phyloP scores from a whole-genome alignment of 2,797 vertebrate genomes.

The Telmatherina bonti region DNA sequence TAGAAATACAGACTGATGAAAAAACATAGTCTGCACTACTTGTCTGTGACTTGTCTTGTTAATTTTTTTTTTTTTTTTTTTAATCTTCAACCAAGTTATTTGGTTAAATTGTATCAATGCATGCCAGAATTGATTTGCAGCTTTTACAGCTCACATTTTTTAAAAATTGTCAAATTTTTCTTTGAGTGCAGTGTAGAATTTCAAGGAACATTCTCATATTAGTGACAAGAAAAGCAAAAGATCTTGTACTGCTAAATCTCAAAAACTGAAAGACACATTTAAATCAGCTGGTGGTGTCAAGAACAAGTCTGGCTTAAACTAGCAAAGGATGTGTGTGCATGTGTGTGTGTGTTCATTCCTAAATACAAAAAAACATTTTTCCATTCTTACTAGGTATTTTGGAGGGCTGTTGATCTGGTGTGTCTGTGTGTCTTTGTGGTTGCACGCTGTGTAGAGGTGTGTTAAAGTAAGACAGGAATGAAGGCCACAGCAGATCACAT shows the following conservation, averaged over 20 bases:
- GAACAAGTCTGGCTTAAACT: conserved; percentile 51
- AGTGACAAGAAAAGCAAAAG: no score
- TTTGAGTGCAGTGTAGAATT: no score
- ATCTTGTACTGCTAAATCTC: conserved; percentile 56
- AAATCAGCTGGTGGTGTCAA: conserved; percentile 55
- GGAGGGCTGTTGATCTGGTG: conserved; percentile 30
- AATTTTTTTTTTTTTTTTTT: not conserved
- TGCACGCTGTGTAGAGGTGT: conserved; percentile 40
- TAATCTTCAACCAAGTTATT: not conserved
- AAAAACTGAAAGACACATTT: conserved; percentile 46
- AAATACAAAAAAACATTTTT: no score
- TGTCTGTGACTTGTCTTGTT: not conserved
- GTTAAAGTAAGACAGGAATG: conserved; percentile 46
- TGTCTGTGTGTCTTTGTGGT: conserved; percentile 24
- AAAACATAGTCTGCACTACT: not conserved
- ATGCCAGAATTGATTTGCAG: not conserved
- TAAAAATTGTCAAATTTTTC: no score
- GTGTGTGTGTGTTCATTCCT: conserved; percentile 11
- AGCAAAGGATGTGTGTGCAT: conserved; percentile 24
- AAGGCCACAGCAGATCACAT: conserved; percentile 65
- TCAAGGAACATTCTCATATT: not conserved
- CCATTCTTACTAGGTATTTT: conserved; percentile 30
- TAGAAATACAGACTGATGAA: not conserved
- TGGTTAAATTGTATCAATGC: not conserved
- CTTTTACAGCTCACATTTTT: not conserved